These are phyloP conservation scores for Pangasius djambal DNA, from an alignment of 2,797 vertebrate genomes.

Conservation along the genomic window DNA sequence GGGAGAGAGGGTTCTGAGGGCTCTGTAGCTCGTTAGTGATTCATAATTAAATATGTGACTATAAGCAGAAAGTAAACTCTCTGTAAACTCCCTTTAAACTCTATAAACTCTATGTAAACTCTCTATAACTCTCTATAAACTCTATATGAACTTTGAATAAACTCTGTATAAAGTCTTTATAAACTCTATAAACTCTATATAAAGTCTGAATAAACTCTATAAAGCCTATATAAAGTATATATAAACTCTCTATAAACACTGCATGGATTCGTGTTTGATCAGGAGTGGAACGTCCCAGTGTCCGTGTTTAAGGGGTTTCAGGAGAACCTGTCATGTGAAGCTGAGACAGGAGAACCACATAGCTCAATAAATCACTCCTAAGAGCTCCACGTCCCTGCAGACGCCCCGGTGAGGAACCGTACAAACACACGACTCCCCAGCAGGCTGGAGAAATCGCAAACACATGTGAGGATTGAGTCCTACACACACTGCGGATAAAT, in stretches of 20 bases:
- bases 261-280: background rate
- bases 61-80: background rate
- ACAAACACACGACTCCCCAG: conserved; percentile 44
- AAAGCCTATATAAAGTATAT: background rate
- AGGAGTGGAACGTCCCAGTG: background rate
- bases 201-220: background rate
- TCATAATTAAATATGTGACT: background rate
- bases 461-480: conserved; percentile 52
- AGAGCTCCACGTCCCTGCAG: conserved; percentile 34
- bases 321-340: conserved; percentile 37
- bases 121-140: background rate
- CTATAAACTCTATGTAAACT: background rate
- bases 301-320: conserved; percentile 38
- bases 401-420: conserved; percentile 32
- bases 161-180: background rate
- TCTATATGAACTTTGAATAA: too few relatives aligned
- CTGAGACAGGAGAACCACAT: conserved; percentile 38
- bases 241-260: background rate
- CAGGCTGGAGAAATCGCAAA: conserved; percentile 48
- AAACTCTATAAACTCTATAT: background rate
- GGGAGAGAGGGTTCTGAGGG: too few relatives aligned
- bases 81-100: background rate
- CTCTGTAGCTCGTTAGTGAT: background rate
- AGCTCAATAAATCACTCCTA: conserved; percentile 48
- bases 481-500: conserved; percentile 19